Percentiles rank a stretch among this genome's conserved stretches.
phyloP scores from a whole-genome alignment of 2,797 vertebrate species.

The Sebastes itinus region DNA sequence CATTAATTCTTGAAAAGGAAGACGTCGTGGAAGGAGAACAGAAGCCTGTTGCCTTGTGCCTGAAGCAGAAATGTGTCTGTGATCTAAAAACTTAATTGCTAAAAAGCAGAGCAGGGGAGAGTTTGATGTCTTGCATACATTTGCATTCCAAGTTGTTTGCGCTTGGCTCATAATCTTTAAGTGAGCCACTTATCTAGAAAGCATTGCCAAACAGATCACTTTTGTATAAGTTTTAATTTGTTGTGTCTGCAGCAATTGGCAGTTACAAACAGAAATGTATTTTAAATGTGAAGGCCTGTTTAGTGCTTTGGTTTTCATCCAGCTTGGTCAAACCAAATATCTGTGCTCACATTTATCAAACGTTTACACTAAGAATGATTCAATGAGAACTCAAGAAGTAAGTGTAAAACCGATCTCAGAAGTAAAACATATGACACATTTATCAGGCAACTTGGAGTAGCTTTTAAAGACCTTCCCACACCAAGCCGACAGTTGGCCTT shows the following conservation, averaged over 20 bases:
- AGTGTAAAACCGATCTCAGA: neutral
- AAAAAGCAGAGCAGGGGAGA: constrained; percentile 45
- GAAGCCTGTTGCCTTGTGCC: constrained; percentile 42
- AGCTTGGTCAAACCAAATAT: constrained; percentile 20
- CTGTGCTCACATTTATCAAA: neutral
- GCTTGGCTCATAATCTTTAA: constrained; percentile 45
- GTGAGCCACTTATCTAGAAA: constrained; percentile 41
- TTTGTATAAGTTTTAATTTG: constrained; percentile 57
- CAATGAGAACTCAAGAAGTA: neutral
- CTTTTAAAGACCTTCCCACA: too few species aligned
- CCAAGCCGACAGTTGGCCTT: too few species aligned
- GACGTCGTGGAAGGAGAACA: constrained; percentile 36
- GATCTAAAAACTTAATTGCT: constrained; percentile 58
- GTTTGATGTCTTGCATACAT: constrained; percentile 58
- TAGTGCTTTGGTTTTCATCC: neutral
- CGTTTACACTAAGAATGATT: neutral
- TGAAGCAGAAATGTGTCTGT: constrained; percentile 47
- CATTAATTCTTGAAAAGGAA: constrained; percentile 59
- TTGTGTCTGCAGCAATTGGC: constrained; percentile 51
- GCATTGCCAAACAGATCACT: constrained; percentile 17
- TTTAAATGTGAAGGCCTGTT: constrained; percentile 26
- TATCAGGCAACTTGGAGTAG: neutral
- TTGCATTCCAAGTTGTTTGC: constrained; percentile 51
- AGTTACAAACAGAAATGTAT: constrained; percentile 27
- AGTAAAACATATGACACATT: neutral